A percentile compares a stretch with the other conserved stretches of the same genome.
phyloP scores from a whole-genome alignment of 2,888 invertebrate species.

The Nomada goodeniana region DNA sequence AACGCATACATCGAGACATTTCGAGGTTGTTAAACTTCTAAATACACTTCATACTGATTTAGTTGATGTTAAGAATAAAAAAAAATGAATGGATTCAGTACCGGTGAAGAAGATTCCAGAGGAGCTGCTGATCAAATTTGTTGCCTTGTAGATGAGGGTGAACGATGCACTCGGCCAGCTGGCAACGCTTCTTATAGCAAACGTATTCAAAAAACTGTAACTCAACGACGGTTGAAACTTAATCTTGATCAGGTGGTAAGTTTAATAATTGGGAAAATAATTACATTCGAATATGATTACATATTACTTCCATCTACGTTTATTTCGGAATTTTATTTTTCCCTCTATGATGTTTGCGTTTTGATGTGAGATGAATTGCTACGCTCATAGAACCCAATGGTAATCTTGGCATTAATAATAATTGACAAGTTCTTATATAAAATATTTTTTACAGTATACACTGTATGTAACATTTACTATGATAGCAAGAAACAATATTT shows the following conservation, averaged over 20 bases:
- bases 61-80: constrained; percentile 62
- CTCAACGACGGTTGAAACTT: constrained; percentile 95
- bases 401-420: constrained; percentile 8
- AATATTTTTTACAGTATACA: background rate
- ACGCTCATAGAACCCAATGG: background rate
- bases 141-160: constrained; percentile 95
- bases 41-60: constrained; percentile 60
- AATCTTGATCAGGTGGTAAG: constrained; percentile 92
- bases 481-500: background rate
- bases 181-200: constrained; percentile 99
- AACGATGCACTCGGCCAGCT: constrained; percentile 94
- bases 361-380: background rate
- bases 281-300: background rate
- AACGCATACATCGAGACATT: constrained; percentile 41
- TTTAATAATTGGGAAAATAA: constrained; percentile 49
- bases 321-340: background rate
- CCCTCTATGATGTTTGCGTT: background rate
- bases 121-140: constrained; percentile 96
- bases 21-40: constrained; percentile 63
- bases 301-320: background rate
- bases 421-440: background rate
- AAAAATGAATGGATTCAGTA: constrained; percentile 94
- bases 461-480: too few relatives aligned
- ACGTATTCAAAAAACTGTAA: constrained; percentile 97
- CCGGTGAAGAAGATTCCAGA: constrained; percentile 95